Conservation (phyloP, 92 coral and sea anemone genomes). For the Phymanthus crucifer region DNA sequence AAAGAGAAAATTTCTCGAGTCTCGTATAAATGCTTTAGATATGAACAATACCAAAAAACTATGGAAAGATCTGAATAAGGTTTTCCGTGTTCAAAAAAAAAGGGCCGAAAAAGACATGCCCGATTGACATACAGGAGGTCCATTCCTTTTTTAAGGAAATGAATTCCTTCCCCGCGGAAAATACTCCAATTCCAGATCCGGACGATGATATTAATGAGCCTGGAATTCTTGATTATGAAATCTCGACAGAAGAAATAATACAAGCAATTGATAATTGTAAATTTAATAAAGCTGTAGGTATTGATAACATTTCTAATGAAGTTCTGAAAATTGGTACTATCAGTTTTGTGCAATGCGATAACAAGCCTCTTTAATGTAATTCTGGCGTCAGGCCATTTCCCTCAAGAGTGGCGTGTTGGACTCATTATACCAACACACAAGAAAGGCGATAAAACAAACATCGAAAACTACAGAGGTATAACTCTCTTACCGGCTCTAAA, state of each 20-base stretch:
- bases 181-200: not conserved
- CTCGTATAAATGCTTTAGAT: not conserved
- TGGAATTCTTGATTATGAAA: not conserved
- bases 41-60: not conserved
- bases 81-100: not conserved
- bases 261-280: not conserved
- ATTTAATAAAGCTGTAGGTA: not conserved
- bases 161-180: not conserved
- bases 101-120: not conserved
- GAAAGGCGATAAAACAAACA: slow-evolving; percentile 35
- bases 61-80: not conserved
- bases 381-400: too few relatives aligned
- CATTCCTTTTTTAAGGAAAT: not conserved
- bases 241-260: not conserved
- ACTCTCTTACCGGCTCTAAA: slow-evolving; percentile 31
- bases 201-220: not conserved
- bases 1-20: not conserved
- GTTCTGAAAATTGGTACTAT: not conserved
- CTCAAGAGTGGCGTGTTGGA: too few relatives aligned
- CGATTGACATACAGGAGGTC: not conserved
- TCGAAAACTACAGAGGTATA: slow-evolving; percentile 44
- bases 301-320: not conserved
- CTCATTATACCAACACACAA: slow-evolving; percentile 34
- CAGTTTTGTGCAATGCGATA: not conserved
- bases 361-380: not conserved